A percentile compares a stretch with the other conserved stretches of the same genome.
These are phyloP conservation scores for Mormyrops boulengeri DNA, from an alignment of 2,797 vertebrate genomes.

Conservation along the genomic window DNA sequence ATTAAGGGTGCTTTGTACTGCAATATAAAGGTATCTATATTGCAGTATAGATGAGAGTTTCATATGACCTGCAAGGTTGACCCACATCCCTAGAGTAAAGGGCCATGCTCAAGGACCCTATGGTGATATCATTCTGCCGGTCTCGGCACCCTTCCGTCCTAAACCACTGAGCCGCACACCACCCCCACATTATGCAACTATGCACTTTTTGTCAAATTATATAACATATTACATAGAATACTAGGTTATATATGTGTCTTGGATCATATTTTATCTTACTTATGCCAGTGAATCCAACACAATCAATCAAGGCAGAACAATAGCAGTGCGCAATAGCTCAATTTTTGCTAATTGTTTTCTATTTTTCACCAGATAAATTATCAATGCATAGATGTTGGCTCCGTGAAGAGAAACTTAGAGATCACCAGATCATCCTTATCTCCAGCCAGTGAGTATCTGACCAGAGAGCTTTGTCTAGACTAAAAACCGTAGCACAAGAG, in stretches of 20 bases:
- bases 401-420: conserved; percentile 54
- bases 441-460: conserved; percentile 54
- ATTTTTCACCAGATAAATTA: neutral
- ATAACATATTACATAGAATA: neutral
- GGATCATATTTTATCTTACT: neutral
- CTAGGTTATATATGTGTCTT: neutral
- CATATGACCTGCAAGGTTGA: neutral
- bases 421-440: conserved; percentile 44
- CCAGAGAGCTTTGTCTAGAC: neutral
- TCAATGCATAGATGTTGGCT: conserved; percentile 32
- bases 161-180: neutral
- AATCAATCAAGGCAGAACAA: neutral
- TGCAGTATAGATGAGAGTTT: neutral
- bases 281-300: neutral
- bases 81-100: neutral
- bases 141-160: neutral
- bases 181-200: neutral
- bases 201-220: neutral
- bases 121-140: neutral
- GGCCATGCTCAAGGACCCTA: neutral
- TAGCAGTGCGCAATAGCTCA: neutral
- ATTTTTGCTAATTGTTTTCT: neutral
- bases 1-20: neutral
- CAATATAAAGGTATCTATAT: neutral
- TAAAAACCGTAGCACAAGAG: neutral